Base-by-base conservation (phyloP, 1,140 invertebrate species). In the Nomia melanderi region DNA sequence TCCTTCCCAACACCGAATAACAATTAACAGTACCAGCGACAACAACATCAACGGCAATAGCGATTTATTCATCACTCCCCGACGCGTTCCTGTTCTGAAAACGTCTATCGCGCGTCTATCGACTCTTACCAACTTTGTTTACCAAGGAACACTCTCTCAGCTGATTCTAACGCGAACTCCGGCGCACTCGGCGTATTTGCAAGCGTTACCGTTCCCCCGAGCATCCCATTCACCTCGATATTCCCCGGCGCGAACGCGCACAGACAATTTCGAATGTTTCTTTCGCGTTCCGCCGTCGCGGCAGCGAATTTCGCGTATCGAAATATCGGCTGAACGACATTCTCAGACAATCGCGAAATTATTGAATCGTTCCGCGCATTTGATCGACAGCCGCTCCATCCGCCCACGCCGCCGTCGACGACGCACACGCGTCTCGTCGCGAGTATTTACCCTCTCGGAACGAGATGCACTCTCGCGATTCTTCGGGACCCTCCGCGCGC, bases 281-380 rank as follows among this genome's bases (percentile, higher is more conserved):
- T 47, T 4, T 12, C 27, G 23, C 50, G 57, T 23, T 33, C 60
- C 36, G 27, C 12, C 44, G 27, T 6, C 20, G 6, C n/a, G 17
- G n/a, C 3, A 75, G 33, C n/a, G 50, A 73, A 65, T 74, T 59
- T 33, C 54, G 14, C 17, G 54, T 54, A 59, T 57, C 53, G 64
- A 69, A 41, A 44, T 59, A 67, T 44, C 50, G 47, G 36, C 23
- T 0, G 64, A 33, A n/a, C 29, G 27, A 54, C 44, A 39, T 50
- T 47, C n/a, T 17, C 73, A 29, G 33, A 64, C 70, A 64, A 73
- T 78, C 33, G 36, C 36, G 53, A 66, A 79, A 76, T 82, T 81
- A 77, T 79, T 76, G 76, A 84, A 84, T 82, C 64, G 31, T 84
- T 79, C 70, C 80, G 54, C 57, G 64, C 27, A 36, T 53, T 53